Evolutionary conservation across 2,888 invertebrate genomes (phyloP).

Genomic region (Andrena dorsata): DNA sequence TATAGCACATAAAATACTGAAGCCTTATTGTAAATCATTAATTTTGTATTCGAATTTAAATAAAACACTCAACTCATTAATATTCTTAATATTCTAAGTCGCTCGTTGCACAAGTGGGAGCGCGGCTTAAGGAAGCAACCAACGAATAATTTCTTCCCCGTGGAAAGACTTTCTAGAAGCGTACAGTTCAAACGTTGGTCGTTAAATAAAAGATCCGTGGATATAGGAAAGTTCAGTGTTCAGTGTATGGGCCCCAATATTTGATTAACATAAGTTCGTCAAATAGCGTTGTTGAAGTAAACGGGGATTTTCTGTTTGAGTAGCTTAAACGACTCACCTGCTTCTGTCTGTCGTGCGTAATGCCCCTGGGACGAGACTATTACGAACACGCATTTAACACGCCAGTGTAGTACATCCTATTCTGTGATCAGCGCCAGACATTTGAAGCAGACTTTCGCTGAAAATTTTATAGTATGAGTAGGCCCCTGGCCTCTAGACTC

Average conservation of each 20-base stretch:
- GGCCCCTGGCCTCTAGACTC: neutral
- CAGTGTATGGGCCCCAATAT: neutral
- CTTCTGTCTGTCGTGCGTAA: neutral
- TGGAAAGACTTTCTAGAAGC: constrained; percentile 26
- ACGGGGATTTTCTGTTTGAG: constrained; percentile 5
- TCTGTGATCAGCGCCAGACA: neutral
- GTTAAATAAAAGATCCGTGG: constrained; percentile 4
- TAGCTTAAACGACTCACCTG: constrained; percentile 1
- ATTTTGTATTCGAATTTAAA: neutral
- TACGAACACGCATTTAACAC: neutral
- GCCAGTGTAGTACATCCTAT: neutral
- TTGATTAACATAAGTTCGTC: neutral
- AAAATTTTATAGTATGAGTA: constrained; percentile 16
- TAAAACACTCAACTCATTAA: neutral
- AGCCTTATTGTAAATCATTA: no score
- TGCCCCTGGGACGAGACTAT: neutral
- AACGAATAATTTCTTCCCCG: neutral
- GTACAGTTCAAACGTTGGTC: neutral
- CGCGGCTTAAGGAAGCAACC: constrained; percentile 5
- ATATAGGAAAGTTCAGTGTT: constrained; percentile 2
- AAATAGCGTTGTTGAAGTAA: neutral
- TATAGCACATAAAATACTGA: no score
- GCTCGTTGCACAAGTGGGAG: neutral
- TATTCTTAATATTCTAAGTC: neutral
- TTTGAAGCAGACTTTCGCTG: constrained; percentile 17